phyloP scores from a whole-genome alignment of 64 coral and sea anemone genomes.

The Anthopleura sola region DNA sequence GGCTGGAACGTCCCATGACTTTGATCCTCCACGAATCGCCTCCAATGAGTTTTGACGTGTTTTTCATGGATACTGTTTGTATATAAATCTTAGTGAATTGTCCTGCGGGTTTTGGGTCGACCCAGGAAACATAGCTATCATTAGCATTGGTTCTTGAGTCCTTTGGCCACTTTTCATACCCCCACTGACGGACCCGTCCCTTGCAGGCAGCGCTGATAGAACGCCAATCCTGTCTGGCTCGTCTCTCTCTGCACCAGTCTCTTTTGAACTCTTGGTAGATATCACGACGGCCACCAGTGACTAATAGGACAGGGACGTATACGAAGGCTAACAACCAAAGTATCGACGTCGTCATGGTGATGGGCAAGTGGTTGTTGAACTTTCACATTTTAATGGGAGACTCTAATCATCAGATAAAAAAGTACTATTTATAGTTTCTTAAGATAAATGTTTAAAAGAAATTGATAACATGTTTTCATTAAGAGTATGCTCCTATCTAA shows the following conservation, averaged over 20 bases:
- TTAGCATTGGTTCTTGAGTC: conserved; percentile 49
- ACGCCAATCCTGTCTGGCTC: conserved; percentile 56
- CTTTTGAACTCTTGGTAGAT: conserved; percentile 48
- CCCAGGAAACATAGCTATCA: conserved; percentile 63
- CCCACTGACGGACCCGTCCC: conserved; percentile 60
- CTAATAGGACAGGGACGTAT: neutral
- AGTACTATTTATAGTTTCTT: neutral
- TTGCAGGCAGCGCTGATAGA: conserved; percentile 39
- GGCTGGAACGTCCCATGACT: conserved; percentile 49
- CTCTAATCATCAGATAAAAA: neutral
- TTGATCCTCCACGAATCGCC: conserved; percentile 77
- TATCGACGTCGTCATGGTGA: neutral
- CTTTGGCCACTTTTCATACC: conserved; percentile 39
- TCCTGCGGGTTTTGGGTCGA: conserved; percentile 49
- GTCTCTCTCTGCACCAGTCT: conserved; percentile 78
- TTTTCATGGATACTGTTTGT: conserved; percentile 67
- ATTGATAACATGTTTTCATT: no score
- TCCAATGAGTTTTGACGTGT: conserved; percentile 57
- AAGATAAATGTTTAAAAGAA: neutral
- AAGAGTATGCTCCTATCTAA: no score
- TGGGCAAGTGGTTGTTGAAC: neutral
- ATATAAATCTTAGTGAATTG: conserved; percentile 66
- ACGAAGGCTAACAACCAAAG: neutral
- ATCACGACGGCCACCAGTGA: neutral
- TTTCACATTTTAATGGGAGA: neutral